Evolutionary conservation across 2,888 invertebrate species (phyloP), one percentile per base, ranked within the genome.

Genomic region (Amorpha juglandis): DNA sequence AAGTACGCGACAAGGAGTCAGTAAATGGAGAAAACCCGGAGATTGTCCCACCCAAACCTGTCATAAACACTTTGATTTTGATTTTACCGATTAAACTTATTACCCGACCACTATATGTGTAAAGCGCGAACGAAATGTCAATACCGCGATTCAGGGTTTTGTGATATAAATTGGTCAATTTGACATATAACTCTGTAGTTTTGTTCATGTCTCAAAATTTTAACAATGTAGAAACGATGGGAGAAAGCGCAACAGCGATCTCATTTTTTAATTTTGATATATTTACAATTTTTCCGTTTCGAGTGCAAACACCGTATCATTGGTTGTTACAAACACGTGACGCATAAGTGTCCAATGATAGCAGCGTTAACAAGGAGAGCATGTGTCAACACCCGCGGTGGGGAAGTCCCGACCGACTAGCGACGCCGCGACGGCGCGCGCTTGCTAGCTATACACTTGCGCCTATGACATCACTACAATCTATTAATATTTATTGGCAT

Each of bases 11-110:
- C 12, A 14, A 27, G 53, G 53, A 35, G 53, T 53, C 53, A 33
- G 53, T 53, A 33, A 33, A 53, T 33, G 53, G 33, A 53, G 53
- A 33, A n/a, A 33, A 12, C 53, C 33, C 53, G 33, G 53, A 33
- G 53, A 33, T 33, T n/a, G 14, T 14, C n/a, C 27, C 27, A 1
- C 27, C n/a, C n/a, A n/a, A n/a, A n/a, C n/a, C n/a, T n/a, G n/a
- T n/a, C n/a, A n/a, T n/a, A n/a, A n/a, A n/a, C n/a, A n/a, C n/a
- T n/a, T n/a, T 27, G 1, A 27, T 27, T 27, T 27, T 27, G 4
- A n/a, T n/a, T 27, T 27, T 4, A 27, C 27, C 27, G 4, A 33
- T 0, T 35, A 14, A 0, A 33, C 1, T 6, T 7, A n/a, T 0
- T 33, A 0, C n/a, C 4, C 0, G 33, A 2, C 11, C n/a, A 8